A percentile compares a stretch with the other conserved stretches of the same genome.
Evolutionary conservation across 2,888 invertebrate species (phyloP).

Genomic region (Agriotes lineatus): DNA sequence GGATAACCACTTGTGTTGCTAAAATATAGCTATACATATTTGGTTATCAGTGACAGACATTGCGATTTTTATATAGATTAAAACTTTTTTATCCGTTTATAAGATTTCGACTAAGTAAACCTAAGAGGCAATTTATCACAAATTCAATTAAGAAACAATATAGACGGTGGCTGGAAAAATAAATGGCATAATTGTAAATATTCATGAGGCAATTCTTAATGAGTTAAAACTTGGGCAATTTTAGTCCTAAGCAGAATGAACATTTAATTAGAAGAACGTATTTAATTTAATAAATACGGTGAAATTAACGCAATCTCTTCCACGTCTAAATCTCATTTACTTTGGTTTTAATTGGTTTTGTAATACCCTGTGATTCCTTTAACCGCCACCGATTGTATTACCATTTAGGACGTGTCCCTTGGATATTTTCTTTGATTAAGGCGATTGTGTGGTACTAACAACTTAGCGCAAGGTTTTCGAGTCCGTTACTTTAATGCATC

Average conservation of each 20-base stretch:
- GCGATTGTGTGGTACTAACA: background rate
- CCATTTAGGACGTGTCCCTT: constrained; percentile 9
- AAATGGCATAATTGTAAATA: constrained; percentile 34
- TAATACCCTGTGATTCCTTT: constrained; percentile 26
- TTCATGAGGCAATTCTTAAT: constrained; percentile 37
- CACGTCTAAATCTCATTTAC: constrained; percentile 31
- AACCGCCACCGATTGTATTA: constrained; percentile 17
- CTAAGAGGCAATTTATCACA: constrained; percentile 45
- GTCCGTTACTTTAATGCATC: background rate
- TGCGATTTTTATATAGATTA: background rate
- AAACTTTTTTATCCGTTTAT: background rate
- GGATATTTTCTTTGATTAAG: constrained; percentile 13
- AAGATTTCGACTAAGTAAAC: background rate
- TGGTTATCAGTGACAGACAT: too few species aligned
- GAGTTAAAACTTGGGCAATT: constrained; percentile 34
- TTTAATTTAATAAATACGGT: constrained; percentile 37
- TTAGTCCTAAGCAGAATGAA: constrained; percentile 32
- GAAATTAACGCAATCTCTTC: constrained; percentile 36
- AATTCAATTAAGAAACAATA: constrained; percentile 31
- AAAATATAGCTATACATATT: too few species aligned
- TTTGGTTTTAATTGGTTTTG: constrained; percentile 31
- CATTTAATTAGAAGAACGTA: constrained; percentile 38
- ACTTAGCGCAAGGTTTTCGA: background rate
- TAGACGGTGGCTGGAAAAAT: constrained; percentile 20
- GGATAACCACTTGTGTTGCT: too few species aligned